These are phyloP conservation scores for Lasioglossum morio DNA, from an alignment of 2,888 invertebrate genomes.

Conservation along the genomic window DNA sequence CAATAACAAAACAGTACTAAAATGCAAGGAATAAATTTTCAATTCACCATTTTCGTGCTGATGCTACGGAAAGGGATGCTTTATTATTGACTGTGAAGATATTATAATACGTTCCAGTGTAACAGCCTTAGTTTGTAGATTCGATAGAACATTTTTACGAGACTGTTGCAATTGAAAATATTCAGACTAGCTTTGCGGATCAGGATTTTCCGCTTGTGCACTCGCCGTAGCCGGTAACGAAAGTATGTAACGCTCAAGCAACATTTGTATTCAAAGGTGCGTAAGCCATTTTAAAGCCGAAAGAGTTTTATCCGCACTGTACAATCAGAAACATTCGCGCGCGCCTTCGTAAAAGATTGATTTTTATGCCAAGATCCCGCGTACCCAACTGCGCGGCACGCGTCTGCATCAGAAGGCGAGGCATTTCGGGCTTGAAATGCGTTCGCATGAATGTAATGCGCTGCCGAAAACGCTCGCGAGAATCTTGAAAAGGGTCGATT, in stretches of 20 bases:
- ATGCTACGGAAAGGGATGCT: not conserved
- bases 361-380: not conserved
- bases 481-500: not conserved
- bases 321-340: not conserved
- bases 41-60: not conserved
- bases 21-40: not conserved
- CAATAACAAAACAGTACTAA: not conserved
- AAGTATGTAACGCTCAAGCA: not conserved
- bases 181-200: not conserved
- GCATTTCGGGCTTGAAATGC: not conserved
- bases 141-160: not conserved
- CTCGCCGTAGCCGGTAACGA: not conserved
- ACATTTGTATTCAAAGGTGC: slow-evolving; percentile 3
- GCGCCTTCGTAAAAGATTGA: not conserved
- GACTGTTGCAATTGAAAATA: not conserved
- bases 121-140: not conserved
- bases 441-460: not conserved
- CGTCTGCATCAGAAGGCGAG: not conserved
- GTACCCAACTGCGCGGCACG: not conserved
- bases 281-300: slow-evolving; percentile 1
- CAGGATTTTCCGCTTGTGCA: not conserved
- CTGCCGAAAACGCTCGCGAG: not conserved
- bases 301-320: not conserved
- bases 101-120: not conserved
- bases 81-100: not conserved